Percentiles rank a stretch among this genome's conserved stretches.
Conservation (phyloP, 1,140 invertebrate species). For the Ganaspis sp. region DNA sequence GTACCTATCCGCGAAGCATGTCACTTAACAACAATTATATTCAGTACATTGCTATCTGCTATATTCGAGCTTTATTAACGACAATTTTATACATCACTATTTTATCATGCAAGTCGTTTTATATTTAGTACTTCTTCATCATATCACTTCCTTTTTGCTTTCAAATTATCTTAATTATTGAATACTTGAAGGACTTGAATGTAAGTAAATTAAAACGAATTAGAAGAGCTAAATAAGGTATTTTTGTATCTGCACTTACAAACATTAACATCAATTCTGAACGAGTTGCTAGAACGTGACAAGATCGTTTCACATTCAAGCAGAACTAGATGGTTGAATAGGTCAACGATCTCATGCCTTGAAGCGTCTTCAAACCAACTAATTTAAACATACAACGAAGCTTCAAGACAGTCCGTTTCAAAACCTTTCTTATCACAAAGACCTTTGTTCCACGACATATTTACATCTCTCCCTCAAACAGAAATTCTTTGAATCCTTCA, state of each 20-base stretch:
- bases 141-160: too few species aligned
- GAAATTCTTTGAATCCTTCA: background rate
- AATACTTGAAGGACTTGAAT: background rate
- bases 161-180: background rate
- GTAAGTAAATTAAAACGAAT: background rate
- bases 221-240: background rate
- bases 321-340: slow-evolving; percentile 20
- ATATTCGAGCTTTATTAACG: too few species aligned
- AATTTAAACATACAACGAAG: slow-evolving; percentile 20
- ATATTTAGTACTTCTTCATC: too few species aligned
- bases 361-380: slow-evolving; percentile 4
- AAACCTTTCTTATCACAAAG: slow-evolving; percentile 7
- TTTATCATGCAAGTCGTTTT: too few species aligned
- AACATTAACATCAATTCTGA: slow-evolving; percentile 5
- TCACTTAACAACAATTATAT: too few species aligned
- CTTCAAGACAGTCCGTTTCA: background rate
- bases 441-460: background rate
- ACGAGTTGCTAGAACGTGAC: slow-evolving; percentile 7
- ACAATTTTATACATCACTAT: too few species aligned
- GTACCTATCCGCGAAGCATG: too few species aligned
- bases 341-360: slow-evolving; percentile 4
- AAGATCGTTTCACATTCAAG: slow-evolving; percentile 17
- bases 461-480: background rate
- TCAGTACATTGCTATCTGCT: too few species aligned
- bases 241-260: background rate